Conservation (phyloP, 2,888 invertebrate species). For the Pemphredon lugubris region DNA sequence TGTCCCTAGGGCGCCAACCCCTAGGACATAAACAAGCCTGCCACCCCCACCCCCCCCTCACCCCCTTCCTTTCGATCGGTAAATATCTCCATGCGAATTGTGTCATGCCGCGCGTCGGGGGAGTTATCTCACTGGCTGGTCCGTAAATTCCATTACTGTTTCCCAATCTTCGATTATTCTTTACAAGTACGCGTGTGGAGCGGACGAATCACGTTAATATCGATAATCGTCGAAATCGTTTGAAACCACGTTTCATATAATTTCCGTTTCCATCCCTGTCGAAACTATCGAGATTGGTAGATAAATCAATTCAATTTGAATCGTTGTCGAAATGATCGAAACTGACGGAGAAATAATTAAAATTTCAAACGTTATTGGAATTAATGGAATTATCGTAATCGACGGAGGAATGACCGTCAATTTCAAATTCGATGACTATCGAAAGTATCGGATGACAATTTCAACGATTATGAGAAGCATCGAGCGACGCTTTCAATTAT, state of each 20-base stretch:
- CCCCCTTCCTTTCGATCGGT: constrained; percentile 54
- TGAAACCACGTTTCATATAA: too few species aligned
- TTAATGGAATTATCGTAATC: too few species aligned
- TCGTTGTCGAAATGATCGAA: neutral
- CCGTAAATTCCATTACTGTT: constrained; percentile 56
- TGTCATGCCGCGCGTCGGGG: neutral
- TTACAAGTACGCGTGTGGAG: constrained; percentile 1
- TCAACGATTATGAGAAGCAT: too few species aligned
- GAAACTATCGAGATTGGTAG: neutral
- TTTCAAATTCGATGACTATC: too few species aligned
- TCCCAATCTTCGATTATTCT: constrained; percentile 3
- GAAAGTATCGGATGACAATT: too few species aligned
- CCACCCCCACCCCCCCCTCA: too few species aligned
- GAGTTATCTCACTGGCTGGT: constrained; percentile 15
- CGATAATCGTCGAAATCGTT: neutral
- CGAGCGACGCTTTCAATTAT: too few species aligned
- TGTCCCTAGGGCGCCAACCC: constrained; percentile 40
- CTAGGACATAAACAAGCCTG: constrained; percentile 56
- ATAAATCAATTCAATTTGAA: too few species aligned
- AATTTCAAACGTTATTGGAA: too few species aligned
- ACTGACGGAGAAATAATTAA: neutral
- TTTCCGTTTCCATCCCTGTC: too few species aligned
- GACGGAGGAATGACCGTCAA: too few species aligned
- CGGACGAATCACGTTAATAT: neutral
- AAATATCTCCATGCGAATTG: constrained; percentile 52